Percentiles rank a stretch among this genome's conserved stretches.
Conservation (phyloP, 2,888 invertebrate genomes). For the Teleiodes luculella region DNA sequence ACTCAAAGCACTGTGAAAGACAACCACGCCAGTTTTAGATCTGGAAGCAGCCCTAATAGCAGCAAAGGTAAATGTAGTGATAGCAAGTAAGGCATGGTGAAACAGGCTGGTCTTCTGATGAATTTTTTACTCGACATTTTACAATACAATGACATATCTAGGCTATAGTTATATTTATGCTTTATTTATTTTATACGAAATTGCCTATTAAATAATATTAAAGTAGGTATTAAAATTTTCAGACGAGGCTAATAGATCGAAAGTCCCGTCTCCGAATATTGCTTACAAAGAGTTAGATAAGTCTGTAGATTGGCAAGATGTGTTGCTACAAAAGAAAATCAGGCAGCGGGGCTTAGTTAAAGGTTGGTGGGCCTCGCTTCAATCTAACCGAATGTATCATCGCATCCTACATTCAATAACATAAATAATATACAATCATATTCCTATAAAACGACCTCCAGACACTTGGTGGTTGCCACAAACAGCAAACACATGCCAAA, state of each 20-base stretch:
- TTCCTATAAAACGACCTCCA: too few relatives aligned
- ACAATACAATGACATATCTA: too few relatives aligned
- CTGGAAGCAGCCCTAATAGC: constrained; percentile 49
- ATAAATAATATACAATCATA: not conserved
- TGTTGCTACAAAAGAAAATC: constrained; percentile 56
- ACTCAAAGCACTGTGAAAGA: constrained; percentile 66
- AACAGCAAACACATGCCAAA: constrained; percentile 9
- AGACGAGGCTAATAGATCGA: constrained; percentile 60
- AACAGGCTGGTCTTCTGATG: not conserved
- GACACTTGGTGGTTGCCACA: constrained; percentile 5
- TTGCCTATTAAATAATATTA: constrained; percentile 23
- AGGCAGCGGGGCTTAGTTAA: constrained; percentile 58
- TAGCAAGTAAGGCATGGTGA: not conserved
- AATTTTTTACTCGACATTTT: too few relatives aligned
- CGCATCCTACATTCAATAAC: not conserved
- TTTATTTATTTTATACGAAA: too few relatives aligned
- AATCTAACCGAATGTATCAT: not conserved
- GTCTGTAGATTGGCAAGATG: constrained; percentile 71
- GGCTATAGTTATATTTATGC: too few relatives aligned
- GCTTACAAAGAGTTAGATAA: constrained; percentile 73
- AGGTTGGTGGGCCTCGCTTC: constrained; percentile 71
- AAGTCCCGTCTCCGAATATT: constrained; percentile 61
- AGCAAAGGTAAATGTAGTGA: constrained; percentile 44
- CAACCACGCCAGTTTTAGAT: constrained; percentile 54
- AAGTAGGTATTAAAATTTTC: constrained; percentile 53